These are phyloP conservation scores for Alloscopus bannaensis DNA, from an alignment of 2,888 invertebrate species.

Conservation along the genomic window DNA sequence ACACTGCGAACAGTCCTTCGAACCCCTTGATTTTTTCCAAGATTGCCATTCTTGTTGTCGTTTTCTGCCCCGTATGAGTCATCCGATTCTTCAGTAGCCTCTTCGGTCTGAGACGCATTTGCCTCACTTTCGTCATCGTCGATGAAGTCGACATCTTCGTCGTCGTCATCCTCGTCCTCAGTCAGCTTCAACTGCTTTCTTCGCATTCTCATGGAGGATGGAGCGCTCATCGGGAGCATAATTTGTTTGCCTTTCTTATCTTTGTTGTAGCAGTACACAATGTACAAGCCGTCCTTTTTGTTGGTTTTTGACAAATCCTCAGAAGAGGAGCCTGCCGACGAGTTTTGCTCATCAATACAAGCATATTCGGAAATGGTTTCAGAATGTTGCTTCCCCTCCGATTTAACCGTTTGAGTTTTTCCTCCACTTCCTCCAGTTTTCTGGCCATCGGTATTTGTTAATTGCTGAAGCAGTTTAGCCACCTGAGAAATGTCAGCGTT, in stretches of 20 bases:
- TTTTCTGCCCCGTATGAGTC: conserved; percentile 15
- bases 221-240: conserved; percentile 65
- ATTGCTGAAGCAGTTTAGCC: conserved; percentile 57
- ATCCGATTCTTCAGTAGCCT: conserved; percentile 38
- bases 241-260: conserved; percentile 57
- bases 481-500: conserved; percentile 59
- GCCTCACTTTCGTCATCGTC: conserved; percentile 46
- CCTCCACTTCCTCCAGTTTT: not conserved
- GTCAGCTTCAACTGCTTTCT: conserved; percentile 35
- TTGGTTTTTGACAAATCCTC: conserved; percentile 40
- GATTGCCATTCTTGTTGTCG: not conserved
- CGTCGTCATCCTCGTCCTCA: conserved; percentile 14
- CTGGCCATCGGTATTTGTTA: conserved; percentile 31
- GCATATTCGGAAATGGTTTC: conserved; percentile 46
- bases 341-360: conserved; percentile 58
- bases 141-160: conserved; percentile 23
- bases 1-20: conserved; percentile 71
- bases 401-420: not conserved
- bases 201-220: conserved; percentile 60
- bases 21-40: conserved; percentile 34
- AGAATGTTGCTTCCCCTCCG: conserved; percentile 5
- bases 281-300: conserved; percentile 68
- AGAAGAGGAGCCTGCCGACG: conserved; percentile 28
- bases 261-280: conserved; percentile 69
- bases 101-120: conserved; percentile 51